Percentiles rank a stretch among this genome's conserved stretches.
Conservation (phyloP, 2,797 vertebrate species). For the Lagocephalus sceleratus region DNA sequence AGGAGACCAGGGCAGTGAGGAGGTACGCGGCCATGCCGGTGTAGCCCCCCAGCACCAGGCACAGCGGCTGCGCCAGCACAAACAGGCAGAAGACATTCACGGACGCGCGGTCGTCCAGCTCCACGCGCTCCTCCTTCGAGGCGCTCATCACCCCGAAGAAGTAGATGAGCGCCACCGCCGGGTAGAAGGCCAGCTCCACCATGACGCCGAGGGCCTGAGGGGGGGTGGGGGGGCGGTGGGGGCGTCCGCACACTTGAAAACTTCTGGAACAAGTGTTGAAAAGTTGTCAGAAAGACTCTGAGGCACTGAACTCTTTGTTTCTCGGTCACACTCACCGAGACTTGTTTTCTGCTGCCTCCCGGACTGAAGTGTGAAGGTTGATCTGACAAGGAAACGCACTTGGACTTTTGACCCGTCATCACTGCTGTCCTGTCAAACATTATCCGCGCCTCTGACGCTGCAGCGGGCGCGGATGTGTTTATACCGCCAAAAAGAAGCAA, state of each 20-base stretch:
- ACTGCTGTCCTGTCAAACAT: conserved; percentile 66
- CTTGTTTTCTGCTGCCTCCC: conserved; percentile 9
- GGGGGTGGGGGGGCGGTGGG: no score
- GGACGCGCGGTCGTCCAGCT: conserved; percentile 74
- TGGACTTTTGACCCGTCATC: conserved; percentile 61
- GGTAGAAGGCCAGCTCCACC: conserved; percentile 76
- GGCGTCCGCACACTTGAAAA: conserved; percentile 3
- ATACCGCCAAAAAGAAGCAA: neutral
- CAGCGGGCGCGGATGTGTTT: neutral
- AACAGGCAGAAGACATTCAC: conserved; percentile 83
- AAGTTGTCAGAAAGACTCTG: conserved; percentile 11
- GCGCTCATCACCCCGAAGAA: conserved; percentile 76
- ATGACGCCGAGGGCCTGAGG: conserved; percentile 44
- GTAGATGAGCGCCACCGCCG: conserved; percentile 76
- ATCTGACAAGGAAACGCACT: conserved; percentile 25
- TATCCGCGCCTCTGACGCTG: conserved; percentile 31
- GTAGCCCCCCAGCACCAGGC: conserved; percentile 73
- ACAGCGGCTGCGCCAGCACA: conserved; percentile 77
- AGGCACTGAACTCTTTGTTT: conserved; percentile 15
- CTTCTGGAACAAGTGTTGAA: conserved; percentile 31
- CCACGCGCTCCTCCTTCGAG: conserved; percentile 59
- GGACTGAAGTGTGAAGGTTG: conserved; percentile 25
- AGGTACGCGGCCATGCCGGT: conserved; percentile 76
- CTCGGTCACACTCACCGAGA: conserved; percentile 40
- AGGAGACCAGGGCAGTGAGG: conserved; percentile 73